A percentile compares a stretch with the other conserved stretches of the same genome.
These are phyloP conservation scores for Lytechinus pictus DNA, from an alignment of 35 echinoderm and acorn worm species.

Conservation along the genomic window DNA sequence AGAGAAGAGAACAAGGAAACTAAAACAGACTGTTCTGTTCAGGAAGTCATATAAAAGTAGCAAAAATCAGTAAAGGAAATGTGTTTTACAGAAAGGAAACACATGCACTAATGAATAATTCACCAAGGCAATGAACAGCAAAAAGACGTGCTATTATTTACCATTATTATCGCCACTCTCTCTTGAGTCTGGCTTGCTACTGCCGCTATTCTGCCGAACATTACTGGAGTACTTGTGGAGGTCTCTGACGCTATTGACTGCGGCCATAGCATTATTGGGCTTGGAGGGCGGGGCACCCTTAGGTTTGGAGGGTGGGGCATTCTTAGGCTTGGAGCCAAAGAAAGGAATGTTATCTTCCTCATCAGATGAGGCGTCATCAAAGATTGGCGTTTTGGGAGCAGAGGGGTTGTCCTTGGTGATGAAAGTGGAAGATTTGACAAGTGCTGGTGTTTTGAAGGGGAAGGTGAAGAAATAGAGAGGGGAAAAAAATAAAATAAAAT, in stretches of 20 bases:
- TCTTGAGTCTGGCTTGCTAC: neutral
- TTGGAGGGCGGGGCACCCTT: slow-evolving; percentile 46
- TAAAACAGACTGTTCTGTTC: too few relatives aligned
- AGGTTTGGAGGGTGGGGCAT: slow-evolving; percentile 61
- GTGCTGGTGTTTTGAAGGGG: neutral
- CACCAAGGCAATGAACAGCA: neutral
- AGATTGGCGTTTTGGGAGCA: slow-evolving; percentile 35
- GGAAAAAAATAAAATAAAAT: neutral
- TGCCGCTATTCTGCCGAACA: neutral
- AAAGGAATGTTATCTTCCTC: slow-evolving; percentile 85
- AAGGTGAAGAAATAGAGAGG: neutral
- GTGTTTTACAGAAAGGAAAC: neutral
- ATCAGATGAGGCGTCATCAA: slow-evolving; percentile 17
- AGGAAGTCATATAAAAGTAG: neutral
- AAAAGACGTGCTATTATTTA: slow-evolving; percentile 30
- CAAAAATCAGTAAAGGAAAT: neutral
- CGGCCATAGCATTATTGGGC: slow-evolving; percentile 27
- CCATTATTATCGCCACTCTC: slow-evolving; percentile 7
- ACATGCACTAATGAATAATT: neutral
- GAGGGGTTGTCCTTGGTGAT: slow-evolving; percentile 15
- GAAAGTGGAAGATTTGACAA: neutral
- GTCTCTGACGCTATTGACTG: slow-evolving; percentile 82
- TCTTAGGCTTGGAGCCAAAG: slow-evolving; percentile 83
- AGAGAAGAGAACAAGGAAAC: neutral
- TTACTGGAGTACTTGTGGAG: slow-evolving; percentile 84